These are phyloP conservation scores for Amyelois transitella DNA, from an alignment of 1,140 invertebrate species.

Conservation along the genomic window DNA sequence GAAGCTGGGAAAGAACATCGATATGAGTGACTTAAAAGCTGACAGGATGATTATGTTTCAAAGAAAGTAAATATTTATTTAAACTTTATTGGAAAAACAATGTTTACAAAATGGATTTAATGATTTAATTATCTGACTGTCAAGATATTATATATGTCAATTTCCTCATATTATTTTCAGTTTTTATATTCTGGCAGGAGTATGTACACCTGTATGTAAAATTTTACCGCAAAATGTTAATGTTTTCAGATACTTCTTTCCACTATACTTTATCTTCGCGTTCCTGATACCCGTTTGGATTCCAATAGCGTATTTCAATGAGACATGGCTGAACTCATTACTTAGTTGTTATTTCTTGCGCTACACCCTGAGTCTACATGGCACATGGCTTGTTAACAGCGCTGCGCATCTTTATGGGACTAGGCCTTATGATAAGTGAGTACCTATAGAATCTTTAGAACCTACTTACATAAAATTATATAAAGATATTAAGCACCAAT, in stretches of 20 bases:
- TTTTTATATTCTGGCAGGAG: too few relatives aligned
- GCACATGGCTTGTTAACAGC: constrained; percentile 85
- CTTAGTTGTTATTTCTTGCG: constrained; percentile 82
- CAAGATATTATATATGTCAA: too few relatives aligned
- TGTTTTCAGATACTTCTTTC: constrained; percentile 80
- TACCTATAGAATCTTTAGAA: too few relatives aligned
- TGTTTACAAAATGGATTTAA: too few relatives aligned
- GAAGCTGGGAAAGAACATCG: constrained; percentile 65
- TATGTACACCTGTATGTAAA: too few relatives aligned
- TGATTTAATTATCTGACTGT: too few relatives aligned
- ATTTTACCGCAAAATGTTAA: too few relatives aligned
- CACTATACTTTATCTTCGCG: constrained; percentile 83
- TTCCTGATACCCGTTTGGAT: constrained; percentile 87
- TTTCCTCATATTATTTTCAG: too few relatives aligned
- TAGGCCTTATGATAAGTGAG: constrained; percentile 81
- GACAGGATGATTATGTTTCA: constrained; percentile 81
- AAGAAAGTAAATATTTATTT: constrained; percentile 59
- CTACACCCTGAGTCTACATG: constrained; percentile 78
- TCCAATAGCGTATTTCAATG: constrained; percentile 86
- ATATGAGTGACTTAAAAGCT: constrained; percentile 76
- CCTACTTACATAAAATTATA: too few relatives aligned
- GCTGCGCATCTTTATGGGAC: constrained; percentile 78
- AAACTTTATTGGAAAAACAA: too few relatives aligned
- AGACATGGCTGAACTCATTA: constrained; percentile 82
- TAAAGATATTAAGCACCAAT: too few relatives aligned